Percentiles rank a stretch among this genome's conserved stretches.
phyloP scores from a whole-genome alignment of 1,140 invertebrate genomes.

The Tetragnatha versicolor region DNA sequence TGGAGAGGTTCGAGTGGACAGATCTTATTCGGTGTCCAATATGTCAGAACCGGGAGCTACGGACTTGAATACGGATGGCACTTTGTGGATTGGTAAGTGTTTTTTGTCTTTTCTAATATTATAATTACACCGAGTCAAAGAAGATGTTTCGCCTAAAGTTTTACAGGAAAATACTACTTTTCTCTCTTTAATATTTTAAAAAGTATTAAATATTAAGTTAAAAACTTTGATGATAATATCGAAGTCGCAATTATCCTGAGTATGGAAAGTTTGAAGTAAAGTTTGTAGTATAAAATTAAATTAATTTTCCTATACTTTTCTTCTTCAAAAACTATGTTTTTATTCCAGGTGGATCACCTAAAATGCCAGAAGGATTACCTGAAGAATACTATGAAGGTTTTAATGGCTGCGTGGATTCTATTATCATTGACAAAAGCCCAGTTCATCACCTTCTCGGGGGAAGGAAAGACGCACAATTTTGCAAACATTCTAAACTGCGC shows the following conservation, averaged over 20 bases:
- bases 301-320: background rate
- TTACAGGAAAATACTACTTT: no score
- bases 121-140: no score
- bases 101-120: background rate
- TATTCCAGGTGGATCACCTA: constrained; percentile 64
- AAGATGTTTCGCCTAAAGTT: no score
- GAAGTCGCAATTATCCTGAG: no score
- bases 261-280: no score
- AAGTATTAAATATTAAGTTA: no score
- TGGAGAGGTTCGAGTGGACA: constrained; percentile 75
- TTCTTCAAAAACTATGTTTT: background rate
- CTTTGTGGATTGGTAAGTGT: constrained; percentile 75
- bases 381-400: constrained; percentile 70
- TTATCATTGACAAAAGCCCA: constrained; percentile 66
- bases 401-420: constrained; percentile 71
- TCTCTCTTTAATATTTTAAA: no score
- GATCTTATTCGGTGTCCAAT: constrained; percentile 69
- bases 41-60: constrained; percentile 72
- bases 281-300: no score
- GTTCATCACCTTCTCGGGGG: constrained; percentile 57
- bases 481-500: background rate
- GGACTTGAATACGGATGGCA: constrained; percentile 76
- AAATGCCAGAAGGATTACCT: constrained; percentile 70
- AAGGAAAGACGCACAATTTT: background rate
- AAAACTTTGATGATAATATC: no score